Conservation (phyloP, 1,140 invertebrate genomes). For the Drosophila subpulchrella region DNA sequence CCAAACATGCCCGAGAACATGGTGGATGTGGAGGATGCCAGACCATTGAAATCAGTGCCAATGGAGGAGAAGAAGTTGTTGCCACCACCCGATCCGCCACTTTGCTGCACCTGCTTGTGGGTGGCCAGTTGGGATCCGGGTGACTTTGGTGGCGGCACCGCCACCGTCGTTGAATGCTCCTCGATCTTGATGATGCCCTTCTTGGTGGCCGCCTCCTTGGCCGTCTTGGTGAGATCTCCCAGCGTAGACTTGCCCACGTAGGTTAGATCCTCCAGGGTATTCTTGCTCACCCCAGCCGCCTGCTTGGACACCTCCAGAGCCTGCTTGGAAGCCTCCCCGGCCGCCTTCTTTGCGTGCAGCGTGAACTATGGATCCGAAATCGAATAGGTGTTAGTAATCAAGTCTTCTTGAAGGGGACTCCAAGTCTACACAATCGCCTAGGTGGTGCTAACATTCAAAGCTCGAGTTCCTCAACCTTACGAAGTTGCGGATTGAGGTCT, state of each 20-base stretch:
- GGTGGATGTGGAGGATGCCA: conserved; percentile 94
- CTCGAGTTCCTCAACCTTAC: background rate
- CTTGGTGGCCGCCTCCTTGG: conserved; percentile 93
- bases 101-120: conserved; percentile 84
- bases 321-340: conserved; percentile 93
- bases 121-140: conserved; percentile 84
- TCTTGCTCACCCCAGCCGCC: conserved; percentile 94
- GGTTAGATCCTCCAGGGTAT: conserved; percentile 93
- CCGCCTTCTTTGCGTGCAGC: conserved; percentile 94
- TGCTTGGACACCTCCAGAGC: conserved; percentile 94
- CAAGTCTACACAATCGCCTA: conserved; percentile 15
- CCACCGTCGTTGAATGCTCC: conserved; percentile 25
- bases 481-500: background rate
- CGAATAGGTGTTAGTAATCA: background rate
- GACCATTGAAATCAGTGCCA: conserved; percentile 94
- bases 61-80: conserved; percentile 95
- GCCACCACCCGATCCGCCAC: conserved; percentile 80
- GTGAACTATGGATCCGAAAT: conserved; percentile 87
- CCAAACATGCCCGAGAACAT: conserved; percentile 96
- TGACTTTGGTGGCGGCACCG: conserved; percentile 6
- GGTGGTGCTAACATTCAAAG: conserved; percentile 14
- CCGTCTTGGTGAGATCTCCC: conserved; percentile 95
- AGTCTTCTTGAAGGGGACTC: background rate
- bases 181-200: conserved; percentile 91
- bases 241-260: conserved; percentile 94